phyloP scores from a whole-genome alignment of 2,797 vertebrate genomes.

The Argya squamiceps region DNA sequence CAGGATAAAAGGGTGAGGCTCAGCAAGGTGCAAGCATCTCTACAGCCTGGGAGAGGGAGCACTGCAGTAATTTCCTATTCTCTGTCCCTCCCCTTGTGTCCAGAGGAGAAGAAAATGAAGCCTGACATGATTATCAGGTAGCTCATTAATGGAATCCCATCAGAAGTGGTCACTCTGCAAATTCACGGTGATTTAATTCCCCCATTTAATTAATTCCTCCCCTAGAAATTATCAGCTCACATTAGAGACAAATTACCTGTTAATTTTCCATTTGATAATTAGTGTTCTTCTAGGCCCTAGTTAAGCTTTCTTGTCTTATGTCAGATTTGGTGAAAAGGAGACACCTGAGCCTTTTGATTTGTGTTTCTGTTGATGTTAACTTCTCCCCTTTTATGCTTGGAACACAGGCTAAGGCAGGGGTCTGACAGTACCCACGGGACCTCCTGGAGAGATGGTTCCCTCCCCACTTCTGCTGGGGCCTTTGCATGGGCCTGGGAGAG shows the following conservation, averaged over 20 bases:
- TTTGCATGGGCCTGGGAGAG: neutral
- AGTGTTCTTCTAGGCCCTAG: neutral
- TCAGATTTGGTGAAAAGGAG: neutral
- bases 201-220: constrained; percentile 19
- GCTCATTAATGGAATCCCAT: neutral
- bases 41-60: neutral
- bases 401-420: neutral
- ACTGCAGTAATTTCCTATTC: neutral
- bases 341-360: neutral
- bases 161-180: constrained; percentile 1
- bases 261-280: constrained; percentile 31
- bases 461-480: neutral
- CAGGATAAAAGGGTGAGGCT: neutral
- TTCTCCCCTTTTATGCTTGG: accelerated
- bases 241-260: constrained; percentile 22
- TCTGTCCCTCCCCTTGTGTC: neutral
- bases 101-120: constrained; percentile 1
- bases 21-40: neutral
- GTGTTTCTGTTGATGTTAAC: neutral
- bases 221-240: neutral
- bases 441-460: neutral
- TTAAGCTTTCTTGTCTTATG: neutral
- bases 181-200: constrained; percentile 12
- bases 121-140: neutral
- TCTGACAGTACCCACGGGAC: neutral